phyloP scores from a whole-genome alignment of 2,113 vertebrate genomes.

The Barnardius zonarius region DNA sequence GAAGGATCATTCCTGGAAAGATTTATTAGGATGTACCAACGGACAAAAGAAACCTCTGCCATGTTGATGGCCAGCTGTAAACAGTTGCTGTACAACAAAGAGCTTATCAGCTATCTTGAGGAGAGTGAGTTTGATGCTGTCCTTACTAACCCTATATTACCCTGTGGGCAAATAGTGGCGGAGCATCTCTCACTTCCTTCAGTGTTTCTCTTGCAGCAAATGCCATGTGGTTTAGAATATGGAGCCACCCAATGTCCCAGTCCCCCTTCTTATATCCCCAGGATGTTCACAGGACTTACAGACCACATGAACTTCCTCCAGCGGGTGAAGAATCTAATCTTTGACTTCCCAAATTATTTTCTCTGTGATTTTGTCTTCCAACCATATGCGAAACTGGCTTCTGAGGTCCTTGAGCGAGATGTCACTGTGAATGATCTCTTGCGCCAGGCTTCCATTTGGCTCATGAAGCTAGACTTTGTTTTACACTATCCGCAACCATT shows the following conservation, averaged over 20 bases:
- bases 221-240: constrained; percentile 79
- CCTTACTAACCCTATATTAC: constrained; percentile 83
- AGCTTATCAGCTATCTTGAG: constrained; percentile 73
- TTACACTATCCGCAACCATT: constrained; percentile 77
- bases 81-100: constrained; percentile 73
- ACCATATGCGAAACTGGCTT: constrained; percentile 71
- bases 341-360: constrained; percentile 12
- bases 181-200: constrained; percentile 77
- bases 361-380: constrained; percentile 70
- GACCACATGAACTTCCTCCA: constrained; percentile 80
- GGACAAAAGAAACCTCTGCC: background rate
- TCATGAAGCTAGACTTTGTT: constrained; percentile 80
- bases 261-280: constrained; percentile 80
- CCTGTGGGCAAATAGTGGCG: constrained; percentile 81
- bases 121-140: constrained; percentile 71
- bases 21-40: background rate
- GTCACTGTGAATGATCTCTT: constrained; percentile 75
- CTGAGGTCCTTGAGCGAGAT: constrained; percentile 40
- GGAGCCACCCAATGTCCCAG: constrained; percentile 77
- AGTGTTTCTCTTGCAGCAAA: constrained; percentile 71
- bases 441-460: constrained; percentile 80
- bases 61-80: constrained; percentile 62
- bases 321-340: constrained; percentile 75
- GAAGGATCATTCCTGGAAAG: constrained; percentile 56
- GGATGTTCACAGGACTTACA: background rate